Conservation (phyloP, 2,797 vertebrate genomes). For the Trichosurus vulpecula region DNA sequence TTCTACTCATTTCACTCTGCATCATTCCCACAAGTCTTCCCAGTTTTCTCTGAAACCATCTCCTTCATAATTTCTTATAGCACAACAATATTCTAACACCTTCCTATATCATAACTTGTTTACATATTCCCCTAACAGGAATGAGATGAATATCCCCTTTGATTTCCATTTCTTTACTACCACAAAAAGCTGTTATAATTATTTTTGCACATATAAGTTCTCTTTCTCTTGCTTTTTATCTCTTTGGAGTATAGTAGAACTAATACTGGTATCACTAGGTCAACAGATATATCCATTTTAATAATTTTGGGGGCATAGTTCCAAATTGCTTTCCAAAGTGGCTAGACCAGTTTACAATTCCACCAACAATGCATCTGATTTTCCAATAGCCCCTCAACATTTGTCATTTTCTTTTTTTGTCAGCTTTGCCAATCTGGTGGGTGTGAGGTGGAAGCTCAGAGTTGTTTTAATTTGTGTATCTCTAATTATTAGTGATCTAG, state of each 20-base stretch:
- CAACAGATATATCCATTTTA: neutral
- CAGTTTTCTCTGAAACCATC: neutral
- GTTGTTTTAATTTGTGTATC: neutral
- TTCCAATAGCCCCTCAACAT: neutral
- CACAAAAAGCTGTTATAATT: neutral
- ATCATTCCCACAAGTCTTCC: neutral
- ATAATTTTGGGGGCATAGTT: neutral
- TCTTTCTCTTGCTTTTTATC: neutral
- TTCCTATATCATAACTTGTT: neutral
- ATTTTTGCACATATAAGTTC: neutral
- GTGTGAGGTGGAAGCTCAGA: neutral
- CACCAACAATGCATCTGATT: neutral
- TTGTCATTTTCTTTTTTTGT: neutral
- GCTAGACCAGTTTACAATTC: neutral
- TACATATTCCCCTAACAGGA: neutral
- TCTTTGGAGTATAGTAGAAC: neutral
- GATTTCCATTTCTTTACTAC: neutral
- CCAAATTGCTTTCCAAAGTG: neutral
- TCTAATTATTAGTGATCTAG: neutral
- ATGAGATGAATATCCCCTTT: neutral
- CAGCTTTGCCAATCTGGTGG: neutral
- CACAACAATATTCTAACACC: neutral
- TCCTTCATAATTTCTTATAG: neutral
- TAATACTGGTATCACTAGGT: neutral
- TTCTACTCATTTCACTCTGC: neutral